Conservation (phyloP, 2,113 vertebrate genomes). For the Sula dactylatra region DNA sequence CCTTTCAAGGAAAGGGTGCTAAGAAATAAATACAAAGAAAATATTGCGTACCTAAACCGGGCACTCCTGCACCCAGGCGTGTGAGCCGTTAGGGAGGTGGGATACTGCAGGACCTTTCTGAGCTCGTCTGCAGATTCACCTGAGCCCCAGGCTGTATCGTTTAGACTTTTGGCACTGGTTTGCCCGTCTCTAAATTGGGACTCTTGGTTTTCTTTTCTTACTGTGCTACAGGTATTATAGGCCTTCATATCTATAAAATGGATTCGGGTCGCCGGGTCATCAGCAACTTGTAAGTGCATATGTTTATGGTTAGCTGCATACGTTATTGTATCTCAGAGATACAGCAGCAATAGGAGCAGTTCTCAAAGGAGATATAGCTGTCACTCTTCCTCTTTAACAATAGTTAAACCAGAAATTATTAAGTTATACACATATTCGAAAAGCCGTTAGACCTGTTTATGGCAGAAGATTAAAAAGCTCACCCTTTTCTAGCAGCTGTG, state of each 20-base stretch:
- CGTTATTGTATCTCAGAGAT: background rate
- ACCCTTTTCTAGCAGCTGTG: background rate
- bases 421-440: background rate
- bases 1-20: background rate
- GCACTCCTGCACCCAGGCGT: accelerated
- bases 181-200: background rate
- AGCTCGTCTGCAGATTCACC: background rate
- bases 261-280: background rate
- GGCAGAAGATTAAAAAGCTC: background rate
- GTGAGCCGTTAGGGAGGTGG: background rate
- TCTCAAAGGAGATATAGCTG: background rate
- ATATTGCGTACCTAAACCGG: accelerated
- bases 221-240: background rate
- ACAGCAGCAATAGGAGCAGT: background rate
- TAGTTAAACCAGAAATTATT: background rate
- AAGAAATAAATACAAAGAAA: background rate
- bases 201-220: background rate
- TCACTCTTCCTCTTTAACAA: background rate
- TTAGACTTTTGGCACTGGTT: accelerated
- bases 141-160: background rate
- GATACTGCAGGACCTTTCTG: background rate
- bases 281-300: background rate
- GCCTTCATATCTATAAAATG: background rate
- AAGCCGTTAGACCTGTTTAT: background rate
- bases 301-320: background rate